phyloP scores from a whole-genome alignment of 2,113 vertebrate species.

The Proterorhinus semilunaris region DNA sequence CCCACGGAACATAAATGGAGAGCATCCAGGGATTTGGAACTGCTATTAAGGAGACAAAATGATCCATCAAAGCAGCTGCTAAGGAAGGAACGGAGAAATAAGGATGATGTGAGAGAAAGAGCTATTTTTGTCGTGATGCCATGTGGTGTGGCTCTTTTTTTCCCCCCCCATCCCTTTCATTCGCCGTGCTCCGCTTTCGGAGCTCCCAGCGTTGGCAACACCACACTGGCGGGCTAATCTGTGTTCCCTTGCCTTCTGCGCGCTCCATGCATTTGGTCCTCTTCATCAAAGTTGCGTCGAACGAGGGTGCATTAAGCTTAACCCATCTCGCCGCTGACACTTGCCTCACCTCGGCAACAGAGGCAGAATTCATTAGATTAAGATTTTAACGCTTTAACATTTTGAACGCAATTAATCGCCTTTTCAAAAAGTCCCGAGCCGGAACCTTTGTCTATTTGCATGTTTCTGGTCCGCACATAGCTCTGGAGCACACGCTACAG shows the following conservation, averaged over 20 bases:
- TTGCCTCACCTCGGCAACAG: slow-evolving; percentile 10
- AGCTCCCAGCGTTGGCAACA: slow-evolving; percentile 13
- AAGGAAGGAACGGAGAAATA: slow-evolving; percentile 55
- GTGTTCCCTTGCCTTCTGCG: slow-evolving; percentile 32
- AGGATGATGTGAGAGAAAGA: slow-evolving; percentile 53
- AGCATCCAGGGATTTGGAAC: slow-evolving; percentile 66
- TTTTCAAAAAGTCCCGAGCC: too few relatives aligned
- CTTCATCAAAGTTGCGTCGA: slow-evolving; percentile 51
- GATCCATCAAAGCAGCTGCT: slow-evolving; percentile 70
- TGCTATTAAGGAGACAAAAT: slow-evolving; percentile 72
- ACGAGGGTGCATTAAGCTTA: slow-evolving; percentile 31
- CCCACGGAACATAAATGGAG: slow-evolving; percentile 56
- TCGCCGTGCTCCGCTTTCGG: slow-evolving; percentile 8
- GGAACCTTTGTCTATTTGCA: too few relatives aligned
- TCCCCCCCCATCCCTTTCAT: neutral
- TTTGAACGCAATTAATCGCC: too few relatives aligned
- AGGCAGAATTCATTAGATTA: too few relatives aligned
- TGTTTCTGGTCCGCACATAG: too few relatives aligned
- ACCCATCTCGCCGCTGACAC: slow-evolving; percentile 26
- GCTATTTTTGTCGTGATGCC: slow-evolving; percentile 59
- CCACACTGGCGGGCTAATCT: slow-evolving; percentile 35
- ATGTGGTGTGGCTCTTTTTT: slow-evolving; percentile 13
- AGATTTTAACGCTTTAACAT: too few relatives aligned
- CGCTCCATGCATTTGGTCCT: slow-evolving; percentile 35
- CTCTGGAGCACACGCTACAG: too few relatives aligned